Base-by-base conservation (phyloP, 1,140 invertebrate species). In the Leguminivora glycinivorella region DNA sequence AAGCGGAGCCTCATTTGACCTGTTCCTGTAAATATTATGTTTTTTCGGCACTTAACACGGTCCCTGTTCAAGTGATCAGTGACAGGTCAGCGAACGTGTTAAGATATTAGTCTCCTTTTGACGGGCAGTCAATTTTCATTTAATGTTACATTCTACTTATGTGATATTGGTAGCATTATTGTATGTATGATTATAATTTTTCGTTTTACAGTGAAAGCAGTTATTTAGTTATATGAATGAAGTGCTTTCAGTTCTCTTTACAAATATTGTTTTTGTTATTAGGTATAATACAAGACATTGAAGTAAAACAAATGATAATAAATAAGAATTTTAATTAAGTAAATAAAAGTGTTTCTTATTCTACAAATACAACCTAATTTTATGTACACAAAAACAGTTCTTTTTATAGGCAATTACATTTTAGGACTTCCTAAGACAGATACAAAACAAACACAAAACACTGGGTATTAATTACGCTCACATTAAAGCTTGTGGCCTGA, bases 301-400 rank as follows among this genome's bases (percentile, higher is more conserved):
- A 68, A 63, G 25, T 63, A 29, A 63, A 63, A 63, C 58, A 29
- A 63, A 63, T 17, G n/a, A 29, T 82, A 88, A 88, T 88, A 88
- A 88, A 87, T 88, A 88, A 81, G 74, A 77, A 81, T 86, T 89
- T 84, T 83, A 84, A 77, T 71, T 85, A 84, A 75, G 10, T 31
- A 58, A 60, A 29, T 80, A 78, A 79, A 79, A 78, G 70, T 74
- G 71, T 78, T 68, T 82, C 80, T 88, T 86, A 82, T 83, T 83
- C 75, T 79, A 78, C 63, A 71, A 58, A 71, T 70, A 40, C 47
- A n/a, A 67, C 29, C 72, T 76, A 74, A 68, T 68, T 73, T 6
- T 68, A 75, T 75, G 63, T 75, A 75, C 74, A 75, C 26, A 40
- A 69, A 56, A 69, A 47, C 17, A 66, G 22, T 70, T 63, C 31